Evolutionary conservation across 2,888 invertebrate species (phyloP).

Genomic region (Kuschelorhynchus macadamiae): DNA sequence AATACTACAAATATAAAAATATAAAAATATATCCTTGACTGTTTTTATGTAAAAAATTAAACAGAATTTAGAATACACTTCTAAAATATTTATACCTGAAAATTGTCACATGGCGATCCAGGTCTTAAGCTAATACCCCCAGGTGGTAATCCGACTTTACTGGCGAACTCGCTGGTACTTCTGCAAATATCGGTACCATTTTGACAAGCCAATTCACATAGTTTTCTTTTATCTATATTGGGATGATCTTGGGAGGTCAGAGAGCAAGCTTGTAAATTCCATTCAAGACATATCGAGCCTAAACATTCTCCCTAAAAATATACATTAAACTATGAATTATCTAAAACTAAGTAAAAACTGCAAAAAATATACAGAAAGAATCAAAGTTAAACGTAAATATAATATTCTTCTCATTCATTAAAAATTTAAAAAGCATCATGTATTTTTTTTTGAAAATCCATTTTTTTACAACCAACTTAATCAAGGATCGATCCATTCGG

Average conservation of each 20-base stretch:
- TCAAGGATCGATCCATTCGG: no score
- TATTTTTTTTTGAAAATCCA: no score
- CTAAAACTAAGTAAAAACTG: not conserved
- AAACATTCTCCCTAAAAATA: conserved; percentile 83
- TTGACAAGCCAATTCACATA: conserved; percentile 98
- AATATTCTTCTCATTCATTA: no score
- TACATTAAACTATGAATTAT: not conserved
- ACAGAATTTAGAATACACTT: no score
- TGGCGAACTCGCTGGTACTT: conserved; percentile 90
- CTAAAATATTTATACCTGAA: conserved; percentile 78
- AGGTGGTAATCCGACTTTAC: conserved; percentile 78
- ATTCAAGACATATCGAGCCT: conserved; percentile 95
- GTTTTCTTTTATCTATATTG: conserved; percentile 84
- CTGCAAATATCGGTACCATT: conserved; percentile 85
- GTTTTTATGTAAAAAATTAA: no score
- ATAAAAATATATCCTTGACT: no score
- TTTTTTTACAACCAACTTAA: no score
- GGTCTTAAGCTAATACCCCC: conserved; percentile 92
- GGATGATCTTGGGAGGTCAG: conserved; percentile 84
- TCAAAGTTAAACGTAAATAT: no score
- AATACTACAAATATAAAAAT: no score
- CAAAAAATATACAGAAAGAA: no score
- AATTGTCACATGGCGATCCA: conserved; percentile 99
- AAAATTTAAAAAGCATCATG: not conserved
- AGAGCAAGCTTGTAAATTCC: conserved; percentile 96